Conservation (phyloP, 2,797 vertebrate species). For the Parauchenoglanis ngamensis region DNA sequence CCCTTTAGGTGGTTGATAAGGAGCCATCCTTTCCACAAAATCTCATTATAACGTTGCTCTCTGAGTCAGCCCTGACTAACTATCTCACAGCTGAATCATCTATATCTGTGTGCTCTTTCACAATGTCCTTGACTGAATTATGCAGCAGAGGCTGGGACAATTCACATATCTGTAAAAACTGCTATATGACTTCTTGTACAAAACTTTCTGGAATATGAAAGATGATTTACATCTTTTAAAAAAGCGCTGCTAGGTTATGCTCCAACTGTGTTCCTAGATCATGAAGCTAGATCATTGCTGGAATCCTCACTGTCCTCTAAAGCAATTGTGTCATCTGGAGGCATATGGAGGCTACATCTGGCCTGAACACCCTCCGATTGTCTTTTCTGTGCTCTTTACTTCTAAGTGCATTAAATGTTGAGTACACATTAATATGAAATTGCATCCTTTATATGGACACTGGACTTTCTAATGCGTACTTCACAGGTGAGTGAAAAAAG, state of each 20-base stretch:
- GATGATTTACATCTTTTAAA: background rate
- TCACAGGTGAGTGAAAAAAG: slow-evolving; percentile 34
- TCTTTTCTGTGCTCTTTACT: slow-evolving; percentile 10
- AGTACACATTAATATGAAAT: slow-evolving; percentile 15
- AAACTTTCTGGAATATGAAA: background rate
- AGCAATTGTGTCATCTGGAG: background rate
- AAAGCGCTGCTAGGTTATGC: background rate
- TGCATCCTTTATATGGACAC: slow-evolving; percentile 34
- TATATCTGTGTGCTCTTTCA: background rate
- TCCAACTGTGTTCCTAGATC: background rate
- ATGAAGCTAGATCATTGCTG: background rate
- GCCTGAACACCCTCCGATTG: slow-evolving; percentile 1
- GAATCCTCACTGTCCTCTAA: slow-evolving; percentile 1
- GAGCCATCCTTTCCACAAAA: slow-evolving; percentile 35
- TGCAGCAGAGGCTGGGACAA: background rate
- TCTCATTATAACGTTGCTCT: background rate
- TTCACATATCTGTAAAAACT: background rate
- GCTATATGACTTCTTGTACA: background rate
- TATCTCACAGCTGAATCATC: slow-evolving; percentile 40
- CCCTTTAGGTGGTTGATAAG: slow-evolving; percentile 41
- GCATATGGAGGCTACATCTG: background rate
- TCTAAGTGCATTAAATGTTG: slow-evolving; percentile 33
- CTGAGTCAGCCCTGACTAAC: background rate
- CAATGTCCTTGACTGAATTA: too few species aligned
- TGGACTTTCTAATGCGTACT: slow-evolving; percentile 35